A percentile compares a stretch with the other conserved stretches of the same genome.
Conservation (phyloP, 2,113 vertebrate species). For the Ceyx margarethae region DNA sequence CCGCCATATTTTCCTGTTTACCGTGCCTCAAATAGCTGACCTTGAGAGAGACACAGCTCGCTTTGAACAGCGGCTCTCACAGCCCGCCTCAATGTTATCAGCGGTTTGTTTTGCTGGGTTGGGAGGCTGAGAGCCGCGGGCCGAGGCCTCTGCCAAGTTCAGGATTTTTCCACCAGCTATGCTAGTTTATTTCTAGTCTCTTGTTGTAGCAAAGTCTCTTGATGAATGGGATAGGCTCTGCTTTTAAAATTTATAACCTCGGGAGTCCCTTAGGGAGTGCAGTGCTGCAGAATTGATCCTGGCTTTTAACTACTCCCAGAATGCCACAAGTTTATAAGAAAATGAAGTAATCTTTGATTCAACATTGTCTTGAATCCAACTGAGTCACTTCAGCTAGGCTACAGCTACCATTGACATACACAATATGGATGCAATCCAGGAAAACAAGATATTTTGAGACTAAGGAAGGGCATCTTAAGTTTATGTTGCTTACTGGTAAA, state of each 20-base stretch:
- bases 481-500: slow-evolving; percentile 25
- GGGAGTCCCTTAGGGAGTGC: not conserved
- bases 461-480: slow-evolving; percentile 6
- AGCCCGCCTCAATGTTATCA: slow-evolving; percentile 6
- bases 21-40: slow-evolving; percentile 43
- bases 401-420: not conserved
- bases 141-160: not conserved
- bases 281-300: not conserved
- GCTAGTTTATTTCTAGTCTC: not conserved
- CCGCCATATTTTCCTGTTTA: slow-evolving; percentile 2
- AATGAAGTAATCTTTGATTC: not conserved
- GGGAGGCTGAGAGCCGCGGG: not conserved
- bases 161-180: slow-evolving; percentile 26
- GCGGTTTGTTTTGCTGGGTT: slow-evolving; percentile 35
- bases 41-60: not conserved
- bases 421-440: slow-evolving; percentile 9
- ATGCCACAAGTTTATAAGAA: not conserved
- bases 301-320: not conserved
- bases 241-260: not conserved
- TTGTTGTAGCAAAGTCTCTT: not conserved
- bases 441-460: slow-evolving; percentile 55
- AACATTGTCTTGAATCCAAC: not conserved
- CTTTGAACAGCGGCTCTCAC: not conserved
- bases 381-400: not conserved
- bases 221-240: not conserved